Percentiles rank a stretch among this genome's conserved stretches.
Evolutionary conservation across 2,113 vertebrate species (phyloP).

Genomic region (Myrmophylax atrothorax): DNA sequence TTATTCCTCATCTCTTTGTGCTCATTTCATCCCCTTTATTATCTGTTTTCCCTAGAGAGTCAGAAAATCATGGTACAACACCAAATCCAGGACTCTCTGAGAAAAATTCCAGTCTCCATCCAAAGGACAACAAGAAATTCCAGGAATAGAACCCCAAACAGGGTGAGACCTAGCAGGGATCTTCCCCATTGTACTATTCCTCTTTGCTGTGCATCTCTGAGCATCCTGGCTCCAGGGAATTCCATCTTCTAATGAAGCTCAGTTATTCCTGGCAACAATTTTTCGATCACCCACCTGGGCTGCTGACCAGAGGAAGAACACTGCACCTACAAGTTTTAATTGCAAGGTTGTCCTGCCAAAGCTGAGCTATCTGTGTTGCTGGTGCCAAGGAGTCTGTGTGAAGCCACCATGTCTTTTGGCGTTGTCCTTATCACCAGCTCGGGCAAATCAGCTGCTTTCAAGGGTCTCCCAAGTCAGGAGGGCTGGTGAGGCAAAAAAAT

Average conservation of each 20-base stretch:
- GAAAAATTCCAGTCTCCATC: background rate
- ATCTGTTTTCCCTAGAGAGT: accelerated
- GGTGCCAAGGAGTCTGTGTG: constrained; percentile 35
- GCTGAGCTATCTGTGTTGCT: background rate
- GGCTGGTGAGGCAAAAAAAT: background rate
- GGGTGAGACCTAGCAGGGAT: background rate
- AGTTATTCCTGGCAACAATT: constrained; percentile 12
- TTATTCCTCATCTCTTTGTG: background rate
- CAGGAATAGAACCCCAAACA: background rate
- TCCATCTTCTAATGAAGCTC: background rate
- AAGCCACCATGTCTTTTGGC: background rate
- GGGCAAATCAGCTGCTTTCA: background rate
- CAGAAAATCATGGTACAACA: background rate
- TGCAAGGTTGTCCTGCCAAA: background rate
- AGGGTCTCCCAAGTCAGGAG: accelerated
- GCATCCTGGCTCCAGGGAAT: background rate
- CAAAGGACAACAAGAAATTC: background rate
- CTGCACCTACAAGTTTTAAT: background rate
- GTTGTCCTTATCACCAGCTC: accelerated
- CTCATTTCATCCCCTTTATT: background rate
- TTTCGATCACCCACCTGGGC: background rate
- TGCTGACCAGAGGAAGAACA: background rate
- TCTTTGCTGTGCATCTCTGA: background rate
- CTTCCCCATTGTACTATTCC: accelerated
- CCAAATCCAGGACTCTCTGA: background rate